Conservation (phyloP, 2,888 invertebrate genomes). For the Ypsolopha scabrella region DNA sequence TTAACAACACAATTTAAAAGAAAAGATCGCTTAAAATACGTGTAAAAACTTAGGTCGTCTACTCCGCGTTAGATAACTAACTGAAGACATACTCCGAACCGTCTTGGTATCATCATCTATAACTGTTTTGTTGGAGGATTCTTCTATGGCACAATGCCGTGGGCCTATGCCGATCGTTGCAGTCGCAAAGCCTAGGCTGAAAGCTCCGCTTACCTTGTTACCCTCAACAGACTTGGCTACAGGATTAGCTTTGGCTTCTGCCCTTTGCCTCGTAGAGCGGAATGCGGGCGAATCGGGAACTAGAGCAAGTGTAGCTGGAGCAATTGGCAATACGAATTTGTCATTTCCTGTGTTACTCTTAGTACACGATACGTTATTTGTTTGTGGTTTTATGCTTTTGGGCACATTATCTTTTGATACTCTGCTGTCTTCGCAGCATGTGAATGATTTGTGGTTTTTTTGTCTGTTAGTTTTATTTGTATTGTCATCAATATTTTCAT, state of each 20-base stretch:
- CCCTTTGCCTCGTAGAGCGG: background rate
- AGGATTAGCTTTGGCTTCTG: background rate
- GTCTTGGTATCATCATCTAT: background rate
- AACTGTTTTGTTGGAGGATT: background rate
- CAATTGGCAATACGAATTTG: background rate
- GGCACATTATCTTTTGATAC: too few species aligned
- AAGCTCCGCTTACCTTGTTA: too few species aligned
- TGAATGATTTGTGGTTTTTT: too few species aligned
- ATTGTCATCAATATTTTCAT: too few species aligned
- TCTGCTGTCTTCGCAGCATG: too few species aligned
- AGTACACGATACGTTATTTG: too few species aligned
- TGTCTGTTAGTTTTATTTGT: too few species aligned
- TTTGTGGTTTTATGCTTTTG: too few species aligned
- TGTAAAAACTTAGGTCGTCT: background rate
- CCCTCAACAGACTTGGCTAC: too few species aligned
- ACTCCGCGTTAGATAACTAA: background rate
- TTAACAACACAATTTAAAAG: too few species aligned
- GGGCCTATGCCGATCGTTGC: slow-evolving; percentile 1
- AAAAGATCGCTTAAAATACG: background rate
- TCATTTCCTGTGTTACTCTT: background rate
- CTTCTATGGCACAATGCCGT: background rate
- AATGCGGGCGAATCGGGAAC: background rate
- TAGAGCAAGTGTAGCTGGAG: background rate
- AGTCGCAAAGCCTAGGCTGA: background rate
- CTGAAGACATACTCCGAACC: background rate